Evolutionary conservation across 23 tunicate genomes (phyloP).

Genomic region (Trididemnum clinides): DNA sequence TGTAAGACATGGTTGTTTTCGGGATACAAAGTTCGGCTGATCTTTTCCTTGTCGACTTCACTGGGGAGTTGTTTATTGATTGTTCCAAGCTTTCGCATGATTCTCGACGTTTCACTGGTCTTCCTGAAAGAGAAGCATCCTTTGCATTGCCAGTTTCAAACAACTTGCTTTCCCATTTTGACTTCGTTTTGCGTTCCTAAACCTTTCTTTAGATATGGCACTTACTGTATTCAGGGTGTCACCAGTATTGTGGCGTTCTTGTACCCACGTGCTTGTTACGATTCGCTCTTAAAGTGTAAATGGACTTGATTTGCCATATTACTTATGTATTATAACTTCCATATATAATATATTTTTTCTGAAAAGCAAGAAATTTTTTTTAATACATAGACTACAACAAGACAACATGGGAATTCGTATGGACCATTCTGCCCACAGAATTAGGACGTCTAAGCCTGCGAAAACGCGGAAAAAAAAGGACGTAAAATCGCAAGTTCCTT

Average conservation of each 20-base stretch:
- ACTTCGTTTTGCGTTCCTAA: constrained; percentile 6
- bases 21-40: constrained; percentile 26
- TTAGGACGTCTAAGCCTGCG: too few species aligned
- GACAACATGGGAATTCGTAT: too few species aligned
- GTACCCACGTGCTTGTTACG: constrained; percentile 3
- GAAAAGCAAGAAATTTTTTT: too few species aligned
- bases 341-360: too few species aligned
- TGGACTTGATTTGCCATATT: constrained; percentile 24
- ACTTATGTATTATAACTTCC: not conserved
- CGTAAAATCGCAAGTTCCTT: too few species aligned
- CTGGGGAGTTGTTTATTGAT: not conserved
- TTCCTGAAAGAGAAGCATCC: not conserved
- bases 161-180: constrained; percentile 9
- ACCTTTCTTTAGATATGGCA: not conserved
- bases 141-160: constrained; percentile 23
- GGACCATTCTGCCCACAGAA: too few species aligned
- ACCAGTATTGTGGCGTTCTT: constrained; percentile 25
- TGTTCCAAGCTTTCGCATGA: constrained; percentile 19
- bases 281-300: constrained; percentile 12
- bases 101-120: constrained; percentile 9
- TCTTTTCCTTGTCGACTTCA: constrained; percentile 21
- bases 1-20: not conserved
- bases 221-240: constrained; percentile 13
- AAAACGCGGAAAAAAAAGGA: too few species aligned
- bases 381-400: too few species aligned